Conservation (phyloP, 1,140 invertebrate species). For the Pseudomyrmex concolor region DNA sequence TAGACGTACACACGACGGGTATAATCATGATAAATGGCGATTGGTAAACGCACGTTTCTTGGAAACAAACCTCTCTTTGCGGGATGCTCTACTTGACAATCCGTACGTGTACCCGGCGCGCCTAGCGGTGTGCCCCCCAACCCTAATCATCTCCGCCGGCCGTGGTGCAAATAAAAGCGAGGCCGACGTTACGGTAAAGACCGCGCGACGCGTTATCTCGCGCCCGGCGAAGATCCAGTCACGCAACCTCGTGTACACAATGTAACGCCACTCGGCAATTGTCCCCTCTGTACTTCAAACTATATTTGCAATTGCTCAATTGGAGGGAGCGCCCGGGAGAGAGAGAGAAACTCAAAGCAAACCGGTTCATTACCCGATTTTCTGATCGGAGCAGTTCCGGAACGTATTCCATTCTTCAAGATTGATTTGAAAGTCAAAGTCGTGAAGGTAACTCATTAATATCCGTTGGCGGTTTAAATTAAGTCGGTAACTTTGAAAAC, state of each 20-base stretch:
- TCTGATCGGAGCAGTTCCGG: neutral
- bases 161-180: conserved; percentile 26
- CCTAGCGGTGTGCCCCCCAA: neutral
- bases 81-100: conserved; percentile 17
- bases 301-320: conserved; percentile 25
- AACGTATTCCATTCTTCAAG: neutral
- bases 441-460: neutral
- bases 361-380: conserved; percentile 8
- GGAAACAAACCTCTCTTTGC: neutral
- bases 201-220: neutral
- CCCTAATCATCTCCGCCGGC: conserved; percentile 15
- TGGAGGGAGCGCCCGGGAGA: neutral
- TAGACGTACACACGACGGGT: neutral
- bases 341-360: neutral
- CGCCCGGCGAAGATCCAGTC: conserved; percentile 29
- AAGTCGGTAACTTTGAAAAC: too few relatives aligned
- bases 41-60: conserved; percentile 1
- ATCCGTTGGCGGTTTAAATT: too few relatives aligned
- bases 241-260: conserved; percentile 32
- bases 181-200: conserved; percentile 11
- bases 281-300: neutral
- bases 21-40: conserved; percentile 41
- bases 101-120: conserved; percentile 8
- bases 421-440: neutral
- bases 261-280: conserved; percentile 21